Evolutionary conservation across 2,888 invertebrate genomes (phyloP).

Genomic region (Alviniconcha strummeri): DNA sequence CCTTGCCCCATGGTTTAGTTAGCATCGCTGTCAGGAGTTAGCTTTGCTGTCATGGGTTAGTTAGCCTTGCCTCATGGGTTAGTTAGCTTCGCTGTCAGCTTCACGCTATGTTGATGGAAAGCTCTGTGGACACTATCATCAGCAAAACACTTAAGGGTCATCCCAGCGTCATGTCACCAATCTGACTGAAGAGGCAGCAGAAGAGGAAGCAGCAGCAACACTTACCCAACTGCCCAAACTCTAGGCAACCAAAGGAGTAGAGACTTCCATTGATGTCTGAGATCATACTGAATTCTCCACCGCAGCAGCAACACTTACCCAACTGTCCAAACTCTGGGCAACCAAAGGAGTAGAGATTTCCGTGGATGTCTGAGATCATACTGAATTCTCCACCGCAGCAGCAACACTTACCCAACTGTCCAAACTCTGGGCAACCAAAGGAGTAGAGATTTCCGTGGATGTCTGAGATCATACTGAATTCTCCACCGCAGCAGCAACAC

Average conservation of each 20-base stretch:
- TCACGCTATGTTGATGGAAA: too few species aligned
- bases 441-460: constrained; percentile 91
- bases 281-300: constrained; percentile 93
- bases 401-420: constrained; percentile 81
- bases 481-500: constrained; percentile 74
- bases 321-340: constrained; percentile 94
- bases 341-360: constrained; percentile 92
- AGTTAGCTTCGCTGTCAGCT: too few species aligned
- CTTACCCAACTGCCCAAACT: constrained; percentile 88
- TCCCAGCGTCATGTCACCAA: too few species aligned
- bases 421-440: constrained; percentile 94
- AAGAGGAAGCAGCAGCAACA: neutral
- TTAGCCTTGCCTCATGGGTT: too few species aligned
- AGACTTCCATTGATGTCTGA: constrained; percentile 91
- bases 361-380: constrained; percentile 91
- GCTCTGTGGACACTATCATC: too few species aligned
- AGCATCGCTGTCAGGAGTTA: too few species aligned
- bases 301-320: constrained; percentile 74
- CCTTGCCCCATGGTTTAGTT: too few species aligned
- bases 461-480: constrained; percentile 93
- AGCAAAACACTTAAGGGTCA: too few species aligned
- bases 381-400: constrained; percentile 96
- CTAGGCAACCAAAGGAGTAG: constrained; percentile 63
- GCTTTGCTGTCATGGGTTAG: too few species aligned
- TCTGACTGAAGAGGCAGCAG: too few species aligned